These are phyloP conservation scores for Rhinoraja longicauda DNA, from an alignment of 2,797 vertebrate species.

Conservation along the genomic window DNA sequence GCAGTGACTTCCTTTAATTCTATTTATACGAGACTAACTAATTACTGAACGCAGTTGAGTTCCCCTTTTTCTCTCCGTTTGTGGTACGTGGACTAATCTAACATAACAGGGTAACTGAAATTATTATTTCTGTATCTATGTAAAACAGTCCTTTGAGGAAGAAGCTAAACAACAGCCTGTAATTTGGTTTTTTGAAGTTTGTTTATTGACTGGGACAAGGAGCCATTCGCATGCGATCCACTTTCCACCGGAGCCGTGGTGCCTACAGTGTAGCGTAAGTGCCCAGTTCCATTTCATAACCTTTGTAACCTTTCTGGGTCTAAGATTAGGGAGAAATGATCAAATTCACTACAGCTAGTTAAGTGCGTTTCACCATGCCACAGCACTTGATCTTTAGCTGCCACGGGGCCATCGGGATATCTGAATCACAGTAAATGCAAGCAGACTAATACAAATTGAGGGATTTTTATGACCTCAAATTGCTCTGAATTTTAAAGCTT, in stretches of 20 bases:
- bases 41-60: background rate
- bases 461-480: no score
- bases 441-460: no score
- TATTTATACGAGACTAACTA: background rate
- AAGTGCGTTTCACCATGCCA: background rate
- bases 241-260: no score
- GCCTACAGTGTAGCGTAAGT: background rate
- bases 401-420: no score
- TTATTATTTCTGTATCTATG: background rate
- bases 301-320: background rate
- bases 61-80: conserved; percentile 9
- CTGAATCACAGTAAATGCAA: no score
- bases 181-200: background rate
- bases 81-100: background rate
- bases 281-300: background rate
- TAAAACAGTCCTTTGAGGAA: background rate
- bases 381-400: no score
- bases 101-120: background rate
- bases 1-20: background rate
- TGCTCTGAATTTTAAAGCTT: no score
- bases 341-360: background rate
- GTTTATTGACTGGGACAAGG: background rate
- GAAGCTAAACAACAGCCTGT: background rate
- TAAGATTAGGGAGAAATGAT: background rate
- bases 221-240: background rate